These are phyloP conservation scores for Ophion ventricosus DNA, from an alignment of 2,888 invertebrate species.

Conservation along the genomic window DNA sequence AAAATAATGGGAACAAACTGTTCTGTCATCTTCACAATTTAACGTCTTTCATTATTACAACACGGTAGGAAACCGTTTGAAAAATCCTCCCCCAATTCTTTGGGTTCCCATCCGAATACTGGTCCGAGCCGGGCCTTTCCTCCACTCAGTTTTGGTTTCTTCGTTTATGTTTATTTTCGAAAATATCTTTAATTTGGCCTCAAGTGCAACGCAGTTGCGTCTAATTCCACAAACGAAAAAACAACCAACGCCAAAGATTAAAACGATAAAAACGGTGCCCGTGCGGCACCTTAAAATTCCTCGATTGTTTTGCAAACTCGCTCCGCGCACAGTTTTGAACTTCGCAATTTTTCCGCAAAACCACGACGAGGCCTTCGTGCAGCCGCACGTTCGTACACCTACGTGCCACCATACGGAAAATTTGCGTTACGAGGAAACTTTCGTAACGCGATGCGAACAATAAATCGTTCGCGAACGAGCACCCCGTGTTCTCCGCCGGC, in stretches of 20 bases:
- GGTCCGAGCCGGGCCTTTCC: neutral
- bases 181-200: too few species aligned
- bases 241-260: neutral
- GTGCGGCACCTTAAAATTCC: neutral
- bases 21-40: too few species aligned
- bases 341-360: neutral
- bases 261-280: neutral
- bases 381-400: neutral
- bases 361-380: neutral
- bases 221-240: neutral
- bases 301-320: neutral
- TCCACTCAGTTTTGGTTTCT: neutral
- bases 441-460: conserved; percentile 13
- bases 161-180: too few species aligned
- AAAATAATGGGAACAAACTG: too few species aligned
- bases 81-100: too few species aligned
- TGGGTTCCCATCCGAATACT: neutral
- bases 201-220: neutral
- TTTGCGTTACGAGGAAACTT: conserved; percentile 49
- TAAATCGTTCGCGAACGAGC: conserved; percentile 46
- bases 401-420: conserved; percentile 18
- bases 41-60: too few species aligned
- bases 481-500: neutral
- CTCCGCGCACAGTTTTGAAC: neutral
- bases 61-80: too few species aligned